phyloP scores from a whole-genome alignment of 1,140 invertebrate species.

The Propsilocerus akamusi region DNA sequence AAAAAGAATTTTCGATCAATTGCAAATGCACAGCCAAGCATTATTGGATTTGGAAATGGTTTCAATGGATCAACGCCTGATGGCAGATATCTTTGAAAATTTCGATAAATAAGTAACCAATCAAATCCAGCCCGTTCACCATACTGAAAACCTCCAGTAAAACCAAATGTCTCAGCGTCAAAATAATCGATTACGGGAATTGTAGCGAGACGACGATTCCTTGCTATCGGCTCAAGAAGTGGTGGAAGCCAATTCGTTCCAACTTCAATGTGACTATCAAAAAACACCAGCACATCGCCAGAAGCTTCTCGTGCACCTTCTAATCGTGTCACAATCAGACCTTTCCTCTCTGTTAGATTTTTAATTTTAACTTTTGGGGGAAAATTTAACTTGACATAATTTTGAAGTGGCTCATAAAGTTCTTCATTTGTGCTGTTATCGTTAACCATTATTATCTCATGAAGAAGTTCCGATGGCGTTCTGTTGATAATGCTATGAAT shows the following conservation, averaged over 20 bases:
- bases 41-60: too few relatives aligned
- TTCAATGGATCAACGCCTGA: too few relatives aligned
- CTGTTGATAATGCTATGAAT: slow-evolving; percentile 66
- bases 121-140: too few relatives aligned
- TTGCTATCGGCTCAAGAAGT: too few relatives aligned
- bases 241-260: slow-evolving; percentile 3
- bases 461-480: slow-evolving; percentile 61
- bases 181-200: too few relatives aligned
- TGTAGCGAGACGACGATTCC: too few relatives aligned
- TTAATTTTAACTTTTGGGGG: slow-evolving; percentile 60
- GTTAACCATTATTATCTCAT: slow-evolving; percentile 86
- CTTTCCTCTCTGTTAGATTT: slow-evolving; percentile 53
- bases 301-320: slow-evolving; percentile 68
- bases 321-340: slow-evolving; percentile 72
- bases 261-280: slow-evolving; percentile 33
- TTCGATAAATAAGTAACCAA: too few relatives aligned
- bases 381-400: slow-evolving; percentile 49
- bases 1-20: slow-evolving; percentile 85
- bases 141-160: too few relatives aligned
- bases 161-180: too few relatives aligned
- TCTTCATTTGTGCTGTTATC: slow-evolving; percentile 69
- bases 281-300: slow-evolving; percentile 73
- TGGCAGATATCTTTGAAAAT: too few relatives aligned
- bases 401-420: slow-evolving; percentile 53
- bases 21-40: slow-evolving; percentile 92